Evolutionary conservation across 2,888 invertebrate species (phyloP).

Genomic region (Conchocele bisecta): DNA sequence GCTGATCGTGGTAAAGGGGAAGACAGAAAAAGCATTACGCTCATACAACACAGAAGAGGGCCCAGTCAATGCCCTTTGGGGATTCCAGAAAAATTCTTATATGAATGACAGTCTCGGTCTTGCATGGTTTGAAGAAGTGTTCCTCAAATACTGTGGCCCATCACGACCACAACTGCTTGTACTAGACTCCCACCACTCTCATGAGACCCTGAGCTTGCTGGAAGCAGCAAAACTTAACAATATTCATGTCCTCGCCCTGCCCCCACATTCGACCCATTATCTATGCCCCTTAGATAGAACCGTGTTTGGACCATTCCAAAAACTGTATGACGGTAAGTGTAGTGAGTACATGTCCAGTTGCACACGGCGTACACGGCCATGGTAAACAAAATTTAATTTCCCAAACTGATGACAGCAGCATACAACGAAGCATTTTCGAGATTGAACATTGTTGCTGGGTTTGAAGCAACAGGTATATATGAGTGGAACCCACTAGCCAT

Average conservation of each 20-base stretch:
- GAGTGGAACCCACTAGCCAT: conserved; percentile 9
- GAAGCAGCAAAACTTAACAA: conserved; percentile 1
- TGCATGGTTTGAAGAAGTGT: conserved; percentile 16
- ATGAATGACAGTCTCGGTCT: conserved; percentile 8
- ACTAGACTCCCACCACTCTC: conserved; percentile 9
- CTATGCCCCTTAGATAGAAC: conserved; percentile 11
- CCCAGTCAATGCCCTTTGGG: conserved; percentile 1
- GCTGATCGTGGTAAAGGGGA: conserved; percentile 23
- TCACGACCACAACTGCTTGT: conserved; percentile 9
- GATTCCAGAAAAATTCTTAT: conserved; percentile 8
- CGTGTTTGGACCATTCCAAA: conserved; percentile 19
- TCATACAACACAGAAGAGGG: conserved; percentile 13
- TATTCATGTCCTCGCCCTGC: neutral
- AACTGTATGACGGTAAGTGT: neutral
- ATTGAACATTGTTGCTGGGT: conserved; percentile 13
- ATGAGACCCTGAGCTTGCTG: conserved; percentile 1
- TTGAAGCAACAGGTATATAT: conserved; percentile 7
- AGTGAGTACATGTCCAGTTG: conserved; percentile 7
- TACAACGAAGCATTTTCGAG: conserved; percentile 1
- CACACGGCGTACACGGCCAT: neutral
- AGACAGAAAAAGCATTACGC: no score
- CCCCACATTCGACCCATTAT: conserved; percentile 17
- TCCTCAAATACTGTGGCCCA: neutral
- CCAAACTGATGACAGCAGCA: conserved; percentile 8
- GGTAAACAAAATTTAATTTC: conserved; percentile 6